Base-by-base conservation (phyloP, 2,888 invertebrate genomes). In the Chrysomela aeneicollis region DNA sequence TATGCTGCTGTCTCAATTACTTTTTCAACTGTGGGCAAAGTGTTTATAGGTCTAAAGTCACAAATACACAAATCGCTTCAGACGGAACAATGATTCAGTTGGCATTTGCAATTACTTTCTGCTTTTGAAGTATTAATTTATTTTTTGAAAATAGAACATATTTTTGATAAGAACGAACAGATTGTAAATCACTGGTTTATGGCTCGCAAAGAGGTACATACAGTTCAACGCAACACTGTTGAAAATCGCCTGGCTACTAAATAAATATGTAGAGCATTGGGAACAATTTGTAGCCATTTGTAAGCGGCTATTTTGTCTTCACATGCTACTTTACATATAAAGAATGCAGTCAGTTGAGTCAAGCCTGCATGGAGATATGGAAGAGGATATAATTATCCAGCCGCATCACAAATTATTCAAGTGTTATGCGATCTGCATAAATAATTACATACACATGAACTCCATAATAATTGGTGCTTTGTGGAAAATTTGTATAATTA, bases 321-420 rank as follows among this genome's bases (percentile, higher is more conserved):
- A 70, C 66, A 52, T 66, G 61, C 71, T 74, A 69, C 66, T 76
- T 77, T 75, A 73, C 77, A 77, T 77, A 77, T 73, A 73, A 77
- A 76, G 75, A 76, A 76, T 75, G 73, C 70, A 63, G 70, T 69
- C 67, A 35, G 67, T 70, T 66, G 49, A 63, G 64, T 66, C 62
- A 51, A 61, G 61, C 58, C 61, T 66, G 64, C 69, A 63, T 63
- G 59, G 53, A 63, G 59, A 42, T 60, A 42, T 47, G 26, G 42
- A 58, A 52, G 58, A 52, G 58, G 57, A 30, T 32, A 49, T 64
- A 64, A 64, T 64, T 64, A 64, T 55, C n/a, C 32, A 61, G 52
- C 52, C 47, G 49, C 22, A 37, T 10, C 19, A 52, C 61, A 54
- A 64, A 58, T 64, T 61, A 60, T 64, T 58, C 22, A 9, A 21